A percentile compares a stretch with the other conserved stretches of the same genome.
Conservation (phyloP, 2,888 invertebrate genomes). For the Hypomecis atomaria region DNA sequence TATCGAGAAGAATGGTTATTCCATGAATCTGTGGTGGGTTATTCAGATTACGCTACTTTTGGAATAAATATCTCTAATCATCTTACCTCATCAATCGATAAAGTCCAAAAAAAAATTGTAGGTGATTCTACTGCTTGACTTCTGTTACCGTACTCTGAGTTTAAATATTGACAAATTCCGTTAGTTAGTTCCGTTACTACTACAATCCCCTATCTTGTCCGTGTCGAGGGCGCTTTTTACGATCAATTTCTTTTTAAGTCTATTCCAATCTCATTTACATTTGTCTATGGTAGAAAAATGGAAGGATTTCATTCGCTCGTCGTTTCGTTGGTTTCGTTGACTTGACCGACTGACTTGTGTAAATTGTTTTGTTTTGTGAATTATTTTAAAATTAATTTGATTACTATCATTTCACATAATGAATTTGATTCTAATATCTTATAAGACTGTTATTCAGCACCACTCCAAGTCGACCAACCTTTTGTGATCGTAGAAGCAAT, state of each 20-base stretch:
- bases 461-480: slow-evolving; percentile 57
- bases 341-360: slow-evolving; percentile 69
- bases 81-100: too few species aligned
- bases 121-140: too few species aligned
- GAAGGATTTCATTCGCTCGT: slow-evolving; percentile 62
- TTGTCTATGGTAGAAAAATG: slow-evolving; percentile 52
- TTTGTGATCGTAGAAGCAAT: slow-evolving; percentile 77
- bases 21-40: too few species aligned
- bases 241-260: neutral
- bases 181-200: too few species aligned
- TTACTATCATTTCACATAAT: slow-evolving; percentile 66
- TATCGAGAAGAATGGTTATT: too few species aligned
- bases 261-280: slow-evolving; percentile 6
- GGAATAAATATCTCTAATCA: too few species aligned
- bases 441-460: slow-evolving; percentile 54
- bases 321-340: slow-evolving; percentile 77
- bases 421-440: slow-evolving; percentile 60
- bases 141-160: too few species aligned
- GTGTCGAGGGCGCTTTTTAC: slow-evolving; percentile 1
- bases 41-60: too few species aligned
- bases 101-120: too few species aligned
- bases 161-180: too few species aligned
- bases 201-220: too few species aligned
- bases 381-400: slow-evolving; percentile 64
- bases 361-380: slow-evolving; percentile 78